A percentile compares a stretch with the other conserved stretches of the same genome.
phyloP scores from a whole-genome alignment of 1,140 invertebrate species.

The Dendrolimus kikuchii region DNA sequence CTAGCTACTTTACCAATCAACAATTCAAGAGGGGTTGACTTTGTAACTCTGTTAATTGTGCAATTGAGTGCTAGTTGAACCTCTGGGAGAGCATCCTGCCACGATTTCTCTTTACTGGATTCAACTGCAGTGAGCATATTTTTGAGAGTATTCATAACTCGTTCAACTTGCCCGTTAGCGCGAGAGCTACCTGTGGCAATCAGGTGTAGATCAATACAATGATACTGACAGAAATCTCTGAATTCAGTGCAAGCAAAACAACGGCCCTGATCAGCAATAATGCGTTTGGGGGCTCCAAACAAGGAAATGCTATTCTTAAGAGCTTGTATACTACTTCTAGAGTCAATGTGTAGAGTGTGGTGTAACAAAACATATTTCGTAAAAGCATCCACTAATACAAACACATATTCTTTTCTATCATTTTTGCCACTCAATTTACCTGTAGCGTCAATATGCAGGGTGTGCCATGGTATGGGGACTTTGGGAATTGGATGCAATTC shows the following conservation, averaged over 20 bases:
- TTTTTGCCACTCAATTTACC: conserved; percentile 22
- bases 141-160: conserved; percentile 27
- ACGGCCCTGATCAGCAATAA: conserved; percentile 23
- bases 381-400: conserved; percentile 16
- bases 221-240: conserved; percentile 11
- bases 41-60: conserved; percentile 13
- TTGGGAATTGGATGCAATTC: conserved; percentile 22
- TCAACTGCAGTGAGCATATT: conserved; percentile 18
- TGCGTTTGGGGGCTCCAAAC: conserved; percentile 18
- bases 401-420: conserved; percentile 17
- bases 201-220: conserved; percentile 21
- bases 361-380: conserved; percentile 14
- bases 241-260: conserved; percentile 23
- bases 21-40: conserved; percentile 15
- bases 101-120: conserved; percentile 14
- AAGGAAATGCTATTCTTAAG: conserved; percentile 11
- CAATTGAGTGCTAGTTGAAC: conserved; percentile 21
- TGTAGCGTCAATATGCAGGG: conserved; percentile 15
- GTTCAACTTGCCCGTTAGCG: conserved; percentile 37
- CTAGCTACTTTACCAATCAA: conserved; percentile 14
- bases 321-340: conserved; percentile 13
- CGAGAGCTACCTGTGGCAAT: conserved; percentile 28
- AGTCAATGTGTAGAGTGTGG: conserved; percentile 16
- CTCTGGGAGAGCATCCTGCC: conserved; percentile 26
- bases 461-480: conserved; percentile 14